These are phyloP conservation scores for Monochamus saltuarius DNA, from an alignment of 1,140 invertebrate species.

Conservation along the genomic window DNA sequence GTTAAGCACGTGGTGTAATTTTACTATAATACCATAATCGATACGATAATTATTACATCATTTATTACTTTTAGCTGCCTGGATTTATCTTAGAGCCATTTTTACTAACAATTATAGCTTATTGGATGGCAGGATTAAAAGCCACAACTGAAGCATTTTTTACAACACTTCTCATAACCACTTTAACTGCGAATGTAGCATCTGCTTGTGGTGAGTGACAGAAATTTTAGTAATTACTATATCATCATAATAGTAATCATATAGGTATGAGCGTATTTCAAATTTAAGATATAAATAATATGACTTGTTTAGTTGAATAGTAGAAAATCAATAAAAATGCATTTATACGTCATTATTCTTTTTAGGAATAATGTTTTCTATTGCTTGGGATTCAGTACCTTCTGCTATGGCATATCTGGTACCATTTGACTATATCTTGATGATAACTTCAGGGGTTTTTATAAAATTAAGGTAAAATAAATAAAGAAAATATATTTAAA, in stretches of 20 bases:
- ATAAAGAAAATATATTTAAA: conserved; percentile 7
- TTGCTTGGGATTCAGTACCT: conserved; percentile 76
- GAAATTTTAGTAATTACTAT: conserved; percentile 20
- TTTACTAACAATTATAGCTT: conserved; percentile 73
- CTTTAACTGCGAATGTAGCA: conserved; percentile 79
- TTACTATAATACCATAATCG: too few species aligned
- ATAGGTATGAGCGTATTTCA: too few species aligned
- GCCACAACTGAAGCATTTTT: conserved; percentile 66
- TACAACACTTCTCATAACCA: conserved; percentile 65
- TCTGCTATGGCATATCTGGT: conserved; percentile 81
- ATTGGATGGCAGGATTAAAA: conserved; percentile 75
- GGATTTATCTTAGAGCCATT: conserved; percentile 75
- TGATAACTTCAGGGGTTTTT: conserved; percentile 85
- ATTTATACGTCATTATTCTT: background rate
- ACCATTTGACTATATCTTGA: conserved; percentile 83
- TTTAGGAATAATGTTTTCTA: conserved; percentile 82
- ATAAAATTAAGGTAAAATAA: conserved; percentile 71
- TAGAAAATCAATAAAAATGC: too few species aligned
- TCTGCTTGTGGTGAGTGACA: conserved; percentile 72
- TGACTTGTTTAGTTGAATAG: too few species aligned
- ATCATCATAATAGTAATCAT: too few species aligned
- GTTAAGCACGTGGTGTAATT: too few species aligned
- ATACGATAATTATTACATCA: too few species aligned
- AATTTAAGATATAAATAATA: too few species aligned
- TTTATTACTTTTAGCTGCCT: conserved; percentile 62